Evolutionary conservation across 1,140 invertebrate genomes (phyloP).

Genomic region (Camponotus vicinus): DNA sequence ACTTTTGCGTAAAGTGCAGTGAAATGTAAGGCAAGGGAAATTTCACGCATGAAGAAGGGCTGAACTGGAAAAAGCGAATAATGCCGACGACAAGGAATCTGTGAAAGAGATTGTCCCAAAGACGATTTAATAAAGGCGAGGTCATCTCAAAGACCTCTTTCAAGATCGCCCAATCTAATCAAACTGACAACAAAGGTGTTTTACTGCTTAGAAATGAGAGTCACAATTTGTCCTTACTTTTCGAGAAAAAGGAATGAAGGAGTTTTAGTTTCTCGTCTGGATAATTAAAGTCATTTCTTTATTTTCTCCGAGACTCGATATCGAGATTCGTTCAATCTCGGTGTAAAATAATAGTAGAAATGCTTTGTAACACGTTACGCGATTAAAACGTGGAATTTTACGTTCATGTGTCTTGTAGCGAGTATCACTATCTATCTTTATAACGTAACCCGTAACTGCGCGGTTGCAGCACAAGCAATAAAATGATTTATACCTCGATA

Average conservation of each 20-base stretch:
- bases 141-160: background rate
- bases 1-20: background rate
- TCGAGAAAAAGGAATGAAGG: background rate
- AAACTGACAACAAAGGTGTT: conserved; percentile 11
- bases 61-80: background rate
- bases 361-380: background rate
- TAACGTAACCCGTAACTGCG: conserved; percentile 34
- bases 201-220: background rate
- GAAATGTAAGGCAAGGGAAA: background rate
- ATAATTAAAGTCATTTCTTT: conserved; percentile 15
- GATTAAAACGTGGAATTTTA: conserved; percentile 25
- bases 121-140: conserved; percentile 9
- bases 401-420: background rate
- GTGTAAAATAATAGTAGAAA: background rate
- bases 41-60: background rate
- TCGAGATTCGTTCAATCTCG: conserved; percentile 8
- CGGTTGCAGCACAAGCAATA: conserved; percentile 35
- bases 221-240: conserved; percentile 16
- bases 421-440: conserved; percentile 34
- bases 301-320: conserved; percentile 10
- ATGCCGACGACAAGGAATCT: background rate
- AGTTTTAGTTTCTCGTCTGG: background rate
- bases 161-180: conserved; percentile 19
- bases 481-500: conserved; percentile 62
- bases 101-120: background rate